Conservation (phyloP, 2,888 invertebrate species). For the Cataglyphis albicans region DNA sequence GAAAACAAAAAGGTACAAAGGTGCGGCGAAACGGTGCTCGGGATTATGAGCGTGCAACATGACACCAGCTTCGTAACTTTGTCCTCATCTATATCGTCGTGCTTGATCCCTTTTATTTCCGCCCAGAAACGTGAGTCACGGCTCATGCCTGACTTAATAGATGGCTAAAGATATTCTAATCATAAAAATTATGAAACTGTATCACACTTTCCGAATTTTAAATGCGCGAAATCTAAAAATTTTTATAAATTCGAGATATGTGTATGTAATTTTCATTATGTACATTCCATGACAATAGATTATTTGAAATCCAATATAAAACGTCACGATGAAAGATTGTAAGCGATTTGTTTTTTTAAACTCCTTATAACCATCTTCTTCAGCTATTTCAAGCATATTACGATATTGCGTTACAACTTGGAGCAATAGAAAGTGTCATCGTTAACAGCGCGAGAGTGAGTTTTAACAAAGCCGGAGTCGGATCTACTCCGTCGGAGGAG, state of each 20-base stretch:
- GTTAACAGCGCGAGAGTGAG: slow-evolving; percentile 32
- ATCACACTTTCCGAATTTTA: background rate
- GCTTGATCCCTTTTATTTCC: slow-evolving; percentile 62
- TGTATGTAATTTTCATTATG: background rate
- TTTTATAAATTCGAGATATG: background rate
- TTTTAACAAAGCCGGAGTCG: slow-evolving; percentile 53
- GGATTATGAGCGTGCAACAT: slow-evolving; percentile 78
- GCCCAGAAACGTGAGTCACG: slow-evolving; percentile 15
- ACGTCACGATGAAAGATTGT: too few species aligned
- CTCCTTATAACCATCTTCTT: background rate
- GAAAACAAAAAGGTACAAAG: slow-evolving; percentile 54
- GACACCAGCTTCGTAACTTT: slow-evolving; percentile 77
- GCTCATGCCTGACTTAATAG: background rate
- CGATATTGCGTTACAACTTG: slow-evolving; percentile 9
- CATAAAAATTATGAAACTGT: background rate
- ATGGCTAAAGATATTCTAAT: background rate
- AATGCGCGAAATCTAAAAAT: background rate
- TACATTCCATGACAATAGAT: background rate
- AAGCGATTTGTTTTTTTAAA: background rate
- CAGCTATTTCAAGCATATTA: background rate
- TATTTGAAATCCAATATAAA: background rate
- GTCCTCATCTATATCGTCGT: slow-evolving; percentile 61
- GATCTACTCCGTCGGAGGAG: slow-evolving; percentile 55
- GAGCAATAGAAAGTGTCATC: slow-evolving; percentile 27
- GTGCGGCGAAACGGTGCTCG: slow-evolving; percentile 57